Evolutionary conservation across 2,797 vertebrate genomes (phyloP), one percentile per base, ranked within the genome.

Genomic region (Falco concolor): DNA sequence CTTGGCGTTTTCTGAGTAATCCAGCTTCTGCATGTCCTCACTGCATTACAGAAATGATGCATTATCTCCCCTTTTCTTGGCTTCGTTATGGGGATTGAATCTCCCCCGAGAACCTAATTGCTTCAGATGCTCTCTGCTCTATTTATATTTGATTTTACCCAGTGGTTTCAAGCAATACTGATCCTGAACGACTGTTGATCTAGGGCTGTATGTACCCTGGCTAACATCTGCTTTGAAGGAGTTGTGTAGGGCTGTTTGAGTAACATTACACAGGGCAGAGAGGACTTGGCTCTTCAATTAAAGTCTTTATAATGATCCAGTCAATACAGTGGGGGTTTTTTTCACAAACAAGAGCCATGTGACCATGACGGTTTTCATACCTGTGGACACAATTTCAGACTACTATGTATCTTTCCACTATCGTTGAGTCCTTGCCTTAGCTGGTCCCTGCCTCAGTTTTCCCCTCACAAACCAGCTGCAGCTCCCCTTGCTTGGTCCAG

Each of bases 71-170:
- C 17, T 84, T 67, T 42, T 60, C 91, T 94, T 90, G 87, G 91
- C 80, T 97, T 87, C 1, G 0, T 91, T 90, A 83, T 0, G 0
- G 70, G 63, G 36, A 93, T 85, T 47, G 59, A 88, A 70, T 52
- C 36, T 88, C 85, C 40, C 52, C 28, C 0, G 0, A 56, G 85
- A 88, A 23, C 5, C 7, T 76, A 88, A 76, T 70, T 86, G 91
- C 87, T 95, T 76, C 86, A 79, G 9, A 94, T 75, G 52, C 77
- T 93, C 83, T 91, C 87, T 96, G 87, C 77, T 95, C 80, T 92
- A 74, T 84, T 91, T 95, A 67, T 80, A 61, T 92, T 93, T 93
- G 70, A 90, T 84, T 91, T 95, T 94, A 84, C 72, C 42, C 83
- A 87, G 80, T 30, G 64, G 60, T 95, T 96, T 90, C 80, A 77